Conservation (phyloP, 37 sponge, comb jelly and placozoan species). For the Cladorhizidae sp. region DNA sequence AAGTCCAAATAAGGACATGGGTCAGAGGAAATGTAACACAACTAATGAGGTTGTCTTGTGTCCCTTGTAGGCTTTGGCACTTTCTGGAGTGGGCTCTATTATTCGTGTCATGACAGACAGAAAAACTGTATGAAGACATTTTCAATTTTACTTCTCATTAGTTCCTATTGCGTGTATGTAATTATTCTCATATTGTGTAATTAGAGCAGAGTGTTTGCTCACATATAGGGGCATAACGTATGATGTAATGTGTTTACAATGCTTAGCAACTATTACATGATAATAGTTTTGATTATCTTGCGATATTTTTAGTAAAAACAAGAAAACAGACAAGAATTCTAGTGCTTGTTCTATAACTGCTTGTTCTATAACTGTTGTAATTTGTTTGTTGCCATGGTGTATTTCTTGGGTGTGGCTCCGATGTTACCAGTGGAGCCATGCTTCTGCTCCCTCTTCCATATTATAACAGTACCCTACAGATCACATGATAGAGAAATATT, state of each 20-base stretch:
- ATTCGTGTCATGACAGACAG: slow-evolving; percentile 94
- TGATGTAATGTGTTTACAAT: too few relatives aligned
- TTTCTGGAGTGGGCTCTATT: slow-evolving; percentile 88
- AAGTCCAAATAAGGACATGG: too few relatives aligned
- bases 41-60: too few relatives aligned
- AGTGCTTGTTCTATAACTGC: too few relatives aligned
- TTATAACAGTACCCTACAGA: slow-evolving; percentile 71
- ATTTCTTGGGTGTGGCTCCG: neutral
- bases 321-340: too few relatives aligned
- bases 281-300: too few relatives aligned
- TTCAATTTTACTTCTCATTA: neutral
- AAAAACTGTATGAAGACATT: slow-evolving; percentile 76
- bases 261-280: too few relatives aligned
- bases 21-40: too few relatives aligned
- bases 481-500: neutral
- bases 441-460: slow-evolving; percentile 68
- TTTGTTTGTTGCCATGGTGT: neutral
- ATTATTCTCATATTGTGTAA: neutral
- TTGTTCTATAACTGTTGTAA: too few relatives aligned
- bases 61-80: slow-evolving; percentile 65
- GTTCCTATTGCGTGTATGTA: neutral
- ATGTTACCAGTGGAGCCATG: neutral
- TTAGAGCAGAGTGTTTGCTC: too few relatives aligned
- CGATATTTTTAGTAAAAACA: too few relatives aligned
- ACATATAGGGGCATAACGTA: too few relatives aligned